Base-by-base conservation (phyloP, 2,113 vertebrate species). In the Acanthochromis polyacanthus region DNA sequence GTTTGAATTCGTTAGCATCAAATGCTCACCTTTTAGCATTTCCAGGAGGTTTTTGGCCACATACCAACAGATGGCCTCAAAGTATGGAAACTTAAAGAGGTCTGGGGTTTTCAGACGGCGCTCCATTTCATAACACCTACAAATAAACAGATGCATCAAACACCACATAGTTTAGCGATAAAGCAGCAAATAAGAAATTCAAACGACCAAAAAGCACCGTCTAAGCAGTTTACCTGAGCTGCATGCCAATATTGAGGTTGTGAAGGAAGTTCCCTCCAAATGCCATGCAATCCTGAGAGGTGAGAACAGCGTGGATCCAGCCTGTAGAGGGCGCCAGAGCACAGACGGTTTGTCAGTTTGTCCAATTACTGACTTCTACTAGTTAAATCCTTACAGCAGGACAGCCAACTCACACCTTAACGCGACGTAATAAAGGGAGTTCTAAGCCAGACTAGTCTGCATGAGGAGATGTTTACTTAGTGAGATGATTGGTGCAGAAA, bases 251-350 rank as follows among this genome's bases (percentile, higher is more conserved):
- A 86, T 99, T 99, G 85, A 99, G 98, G 94, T 99, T 99, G 94
- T 99, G 98, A 91, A 99, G 96, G 93, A 99, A 99, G 92, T 99
- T 99, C 73, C 98, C 98, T 89, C 98, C 98, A 67, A 99, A 99
- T 72, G 98, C 98, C 97, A 99, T 99, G 95, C 97, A 99, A 94
- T 99, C 98, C 96, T 99, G 97, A 96, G 98, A 98, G 59, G 98
- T 99, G 91, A 99, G 97, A 90, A 99, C 98, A 80, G 95, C 98
- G 4, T 99, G 98, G 91, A 99, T 99, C 98, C 98, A 99, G 88
- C 98, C 98, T 99, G 95, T 30, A 86, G 89, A 61, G 78, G 92
- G 90, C 72, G 48, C 23, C 78, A 89, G 9, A 90, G 76, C 20
- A 86, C 68, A 63, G 5, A 25, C 0, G 1, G 64, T 71, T 16